Evolutionary conservation across 2,888 invertebrate species (phyloP), one percentile per base, ranked within the genome.

Genomic region (Carabus problematicus): DNA sequence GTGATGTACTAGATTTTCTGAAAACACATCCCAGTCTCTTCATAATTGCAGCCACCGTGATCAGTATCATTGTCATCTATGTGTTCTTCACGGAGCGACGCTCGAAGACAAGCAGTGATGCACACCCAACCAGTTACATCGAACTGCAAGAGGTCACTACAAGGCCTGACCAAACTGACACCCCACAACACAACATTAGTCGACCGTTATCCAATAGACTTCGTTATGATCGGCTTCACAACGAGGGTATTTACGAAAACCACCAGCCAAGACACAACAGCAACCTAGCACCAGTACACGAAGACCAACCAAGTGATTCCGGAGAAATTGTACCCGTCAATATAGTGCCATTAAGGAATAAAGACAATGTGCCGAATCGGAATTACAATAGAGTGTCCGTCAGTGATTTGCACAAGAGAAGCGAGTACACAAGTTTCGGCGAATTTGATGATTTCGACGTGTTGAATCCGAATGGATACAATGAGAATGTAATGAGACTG

Each of bases 401-500:
- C 12, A 66, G 49, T 59, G 66, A 66, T 18, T 16, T 66, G 16
- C 41, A 59, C 12, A 49, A 40, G 40, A 29, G 12, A 14, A 45
- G 43, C n/a, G 29, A 29, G 43, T 60, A 67, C 39, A 14, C 52
- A 4, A 59, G 43, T 19, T 67, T 67, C 52, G 67, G 41, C 3
- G 66, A 67, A 7, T 60, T 60, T 67, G 60, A 67, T n/a, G n/a
- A 45, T 4, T 66, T 47, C 58, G 66, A 66, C 16, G 66, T 58
- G 8, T 59, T 56, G 12, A 18, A 18, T 64, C 29, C 55, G 64
- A 39, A 29, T 29, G 29, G 12, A 56, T 43, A 55, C 64, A 12
- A 14, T 59, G 41, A 12, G 1, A 18, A 40, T 41, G 47, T 45
- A 45, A 14, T 64, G 39, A 19, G 66, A 11, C 11, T 66, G 11